These are phyloP conservation scores for Pandemis corylana DNA, from an alignment of 2,888 invertebrate genomes.

Conservation along the genomic window DNA sequence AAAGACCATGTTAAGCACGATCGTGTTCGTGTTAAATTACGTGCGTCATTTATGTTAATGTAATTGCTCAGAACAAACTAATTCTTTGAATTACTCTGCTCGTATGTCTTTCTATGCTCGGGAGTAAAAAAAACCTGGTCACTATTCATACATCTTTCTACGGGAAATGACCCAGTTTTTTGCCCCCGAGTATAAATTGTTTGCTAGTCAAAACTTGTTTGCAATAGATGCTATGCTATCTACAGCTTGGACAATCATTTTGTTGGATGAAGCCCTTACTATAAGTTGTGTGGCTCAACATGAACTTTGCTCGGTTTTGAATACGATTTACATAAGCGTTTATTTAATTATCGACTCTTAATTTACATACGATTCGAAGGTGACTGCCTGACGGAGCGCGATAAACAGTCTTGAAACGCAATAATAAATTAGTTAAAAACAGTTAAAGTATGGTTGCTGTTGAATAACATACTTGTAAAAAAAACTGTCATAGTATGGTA, in stretches of 20 bases:
- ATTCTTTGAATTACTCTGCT: too few relatives aligned
- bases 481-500: background rate
- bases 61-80: too few relatives aligned
- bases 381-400: constrained; percentile 11
- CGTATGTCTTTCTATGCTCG: too few relatives aligned
- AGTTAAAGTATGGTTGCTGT: background rate
- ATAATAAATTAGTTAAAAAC: background rate
- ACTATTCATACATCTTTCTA: too few relatives aligned
- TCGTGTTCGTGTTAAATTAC: background rate
- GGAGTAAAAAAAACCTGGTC: too few relatives aligned
- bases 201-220: too few relatives aligned
- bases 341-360: constrained; percentile 41
- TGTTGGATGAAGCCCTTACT: too few relatives aligned
- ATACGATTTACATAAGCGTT: constrained; percentile 47
- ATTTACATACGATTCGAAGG: constrained; percentile 44
- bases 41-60: background rate
- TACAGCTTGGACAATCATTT: too few relatives aligned
- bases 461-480: background rate
- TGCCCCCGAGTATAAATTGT: too few relatives aligned
- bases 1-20: too few relatives aligned
- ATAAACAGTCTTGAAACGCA: background rate
- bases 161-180: too few relatives aligned
- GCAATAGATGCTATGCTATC: too few relatives aligned
- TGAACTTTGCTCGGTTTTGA: constrained; percentile 40
- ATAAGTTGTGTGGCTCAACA: background rate